Evolutionary conservation across 2,888 invertebrate genomes (phyloP), one percentile per base, ranked within the genome.

Genomic region (Caenorhabditis zanzibari): DNA sequence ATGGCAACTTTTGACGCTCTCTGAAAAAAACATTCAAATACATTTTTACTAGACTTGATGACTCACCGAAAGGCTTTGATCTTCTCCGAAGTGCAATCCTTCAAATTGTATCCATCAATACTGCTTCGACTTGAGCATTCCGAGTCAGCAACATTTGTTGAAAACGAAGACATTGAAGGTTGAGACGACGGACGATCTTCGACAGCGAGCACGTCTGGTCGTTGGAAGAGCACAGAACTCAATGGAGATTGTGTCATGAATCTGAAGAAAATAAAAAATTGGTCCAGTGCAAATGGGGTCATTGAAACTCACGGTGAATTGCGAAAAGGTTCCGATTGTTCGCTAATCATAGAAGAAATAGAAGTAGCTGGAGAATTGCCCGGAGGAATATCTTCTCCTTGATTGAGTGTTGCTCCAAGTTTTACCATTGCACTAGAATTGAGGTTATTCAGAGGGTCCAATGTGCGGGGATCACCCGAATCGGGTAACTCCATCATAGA

Each of bases 51-150:
- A 3, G 10, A 44, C 28, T 16, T 0, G 32, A 59, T 16, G 38
- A 52, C 58, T 56, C 14, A 79, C 79, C 79, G 56, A 32, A 82
- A 82, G 24, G 35, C 14, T 32, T 76, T 75, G 1, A 81, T 81
- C 26, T 77, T 81, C 32, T 84, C 81, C 16, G 81, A 75, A 14
- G 81, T 84, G 0, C 76, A 44, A 19, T 81, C 81, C 32, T 64
- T 76, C 16, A 80, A 44, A 56, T 59, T 74, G 44, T 82, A 82
- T 9, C 87, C 88, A 66, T 88, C 88, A 7, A 83, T 16, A 41
- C 86, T 86, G 14, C 86, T 86, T 2, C 86, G 66, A 16, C 85
- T 86, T 9, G 88, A 88, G 2, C 80, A 77, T 68, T 86, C 88
- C 0, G 88, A 88, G 56, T 88, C 88, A 2, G 81, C 81, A 44